These are phyloP conservation scores for Cephus pulcher DNA, from an alignment of 2,888 invertebrate genomes.

Conservation along the genomic window DNA sequence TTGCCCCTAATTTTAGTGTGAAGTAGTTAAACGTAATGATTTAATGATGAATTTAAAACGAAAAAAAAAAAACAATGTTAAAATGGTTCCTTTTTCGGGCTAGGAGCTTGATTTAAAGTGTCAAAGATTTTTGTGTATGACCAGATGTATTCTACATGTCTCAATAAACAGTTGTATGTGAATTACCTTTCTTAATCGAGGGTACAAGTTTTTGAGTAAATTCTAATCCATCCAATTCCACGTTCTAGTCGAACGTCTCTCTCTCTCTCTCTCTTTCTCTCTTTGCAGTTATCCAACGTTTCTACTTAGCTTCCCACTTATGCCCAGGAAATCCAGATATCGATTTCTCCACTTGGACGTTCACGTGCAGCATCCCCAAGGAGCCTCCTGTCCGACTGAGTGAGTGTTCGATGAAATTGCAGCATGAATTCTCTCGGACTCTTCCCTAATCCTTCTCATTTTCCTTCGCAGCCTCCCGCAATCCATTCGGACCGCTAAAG, in stretches of 20 bases:
- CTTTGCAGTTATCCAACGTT: not conserved
- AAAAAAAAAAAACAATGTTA: slow-evolving; percentile 48
- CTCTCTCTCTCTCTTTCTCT: not conserved
- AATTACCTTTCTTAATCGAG: slow-evolving; percentile 68
- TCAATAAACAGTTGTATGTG: slow-evolving; percentile 77
- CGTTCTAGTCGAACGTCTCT: not conserved
- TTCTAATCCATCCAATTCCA: not conserved
- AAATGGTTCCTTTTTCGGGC: slow-evolving; percentile 63
- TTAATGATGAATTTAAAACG: slow-evolving; percentile 55
- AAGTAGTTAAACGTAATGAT: slow-evolving; percentile 64
- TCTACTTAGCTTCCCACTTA: slow-evolving; percentile 7
- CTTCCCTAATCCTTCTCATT: not conserved
- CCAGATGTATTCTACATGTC: slow-evolving; percentile 71
- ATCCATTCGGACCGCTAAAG: not conserved
- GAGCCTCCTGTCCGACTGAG: not conserved
- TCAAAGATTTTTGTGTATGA: slow-evolving; percentile 68
- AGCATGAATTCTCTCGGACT: not conserved
- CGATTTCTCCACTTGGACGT: not conserved
- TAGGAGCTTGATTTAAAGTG: slow-evolving; percentile 67
- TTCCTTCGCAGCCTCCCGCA: not conserved
- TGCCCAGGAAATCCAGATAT: not conserved
- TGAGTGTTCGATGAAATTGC: not conserved
- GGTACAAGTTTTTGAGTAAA: slow-evolving; percentile 22
- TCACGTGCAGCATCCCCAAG: not conserved
- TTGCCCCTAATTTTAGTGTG: slow-evolving; percentile 62